phyloP scores from a whole-genome alignment of 2,797 vertebrate genomes.

The Danio aesculapii region DNA sequence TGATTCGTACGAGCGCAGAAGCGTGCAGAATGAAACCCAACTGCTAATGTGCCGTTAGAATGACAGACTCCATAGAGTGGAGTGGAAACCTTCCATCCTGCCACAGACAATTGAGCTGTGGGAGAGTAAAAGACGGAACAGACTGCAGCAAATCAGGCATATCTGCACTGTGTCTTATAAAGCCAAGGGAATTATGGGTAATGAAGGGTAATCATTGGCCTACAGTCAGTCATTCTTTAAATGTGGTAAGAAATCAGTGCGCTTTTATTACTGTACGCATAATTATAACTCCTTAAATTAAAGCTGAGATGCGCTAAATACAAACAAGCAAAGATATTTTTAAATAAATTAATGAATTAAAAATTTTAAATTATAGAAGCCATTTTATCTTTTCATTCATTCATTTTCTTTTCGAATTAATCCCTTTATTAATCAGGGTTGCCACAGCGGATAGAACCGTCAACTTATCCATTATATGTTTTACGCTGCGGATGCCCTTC shows the following conservation, averaged over 20 bases:
- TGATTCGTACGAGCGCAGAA: conserved; percentile 75
- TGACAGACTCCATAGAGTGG: conserved; percentile 61
- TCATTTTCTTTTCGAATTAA: too few relatives aligned
- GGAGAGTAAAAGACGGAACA: conserved; percentile 39
- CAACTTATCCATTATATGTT: too few relatives aligned
- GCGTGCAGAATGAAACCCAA: conserved; percentile 76
- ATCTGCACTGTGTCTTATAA: conserved; percentile 49
- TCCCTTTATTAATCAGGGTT: too few relatives aligned
- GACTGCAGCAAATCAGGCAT: conserved; percentile 37
- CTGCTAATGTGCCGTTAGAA: conserved; percentile 68
- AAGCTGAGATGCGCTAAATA: too few relatives aligned
- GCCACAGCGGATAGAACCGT: too few relatives aligned
- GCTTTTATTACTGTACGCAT: background rate
- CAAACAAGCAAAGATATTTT: too few relatives aligned
- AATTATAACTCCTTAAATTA: too few relatives aligned
- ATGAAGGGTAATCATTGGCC: conserved; percentile 40
- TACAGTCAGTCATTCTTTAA: conserved; percentile 28
- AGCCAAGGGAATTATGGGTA: conserved; percentile 38
- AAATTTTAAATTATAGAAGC: too few relatives aligned
- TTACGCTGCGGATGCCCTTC: too few relatives aligned
- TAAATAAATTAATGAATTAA: too few relatives aligned
- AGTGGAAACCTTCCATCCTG: conserved; percentile 56
- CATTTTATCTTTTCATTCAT: too few relatives aligned
- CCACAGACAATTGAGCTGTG: conserved; percentile 69
- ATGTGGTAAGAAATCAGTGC: background rate